Percentiles rank a stretch among this genome's conserved stretches.
Evolutionary conservation across 2,113 vertebrate species (phyloP).

Genomic region (Chloebia gouldiae): DNA sequence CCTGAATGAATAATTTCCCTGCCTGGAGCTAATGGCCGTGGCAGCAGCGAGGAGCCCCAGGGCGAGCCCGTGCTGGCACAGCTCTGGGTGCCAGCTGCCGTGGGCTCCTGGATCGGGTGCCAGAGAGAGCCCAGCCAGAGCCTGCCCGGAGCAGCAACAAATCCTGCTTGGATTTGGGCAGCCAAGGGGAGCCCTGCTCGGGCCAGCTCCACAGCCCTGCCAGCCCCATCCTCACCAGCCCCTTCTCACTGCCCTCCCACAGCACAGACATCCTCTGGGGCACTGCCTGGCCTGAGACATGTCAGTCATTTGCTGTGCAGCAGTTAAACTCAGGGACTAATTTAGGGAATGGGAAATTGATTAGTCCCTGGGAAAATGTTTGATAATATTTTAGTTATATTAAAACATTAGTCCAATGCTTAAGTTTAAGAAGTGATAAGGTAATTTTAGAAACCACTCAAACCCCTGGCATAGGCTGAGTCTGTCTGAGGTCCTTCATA

Average conservation of each 20-base stretch:
- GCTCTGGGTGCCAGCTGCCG: background rate
- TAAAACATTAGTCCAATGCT: background rate
- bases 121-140: background rate
- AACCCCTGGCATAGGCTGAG: background rate
- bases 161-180: background rate
- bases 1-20: background rate
- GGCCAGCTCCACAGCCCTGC: background rate
- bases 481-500: background rate
- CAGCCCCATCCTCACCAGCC: background rate
- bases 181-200: background rate
- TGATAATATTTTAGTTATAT: background rate
- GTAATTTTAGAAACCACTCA: background rate
- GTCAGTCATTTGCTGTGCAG: background rate
- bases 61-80: background rate
- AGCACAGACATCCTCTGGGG: background rate
- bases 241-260: accelerated
- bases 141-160: background rate
- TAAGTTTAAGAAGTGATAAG: background rate
- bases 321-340: background rate
- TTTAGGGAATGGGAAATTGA: background rate
- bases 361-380: background rate
- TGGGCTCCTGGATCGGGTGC: accelerated
- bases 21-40: accelerated
- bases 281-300: background rate
- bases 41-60: background rate